These are phyloP conservation scores for Passer montanus DNA, from an alignment of 2,113 vertebrate genomes.

Conservation along the genomic window DNA sequence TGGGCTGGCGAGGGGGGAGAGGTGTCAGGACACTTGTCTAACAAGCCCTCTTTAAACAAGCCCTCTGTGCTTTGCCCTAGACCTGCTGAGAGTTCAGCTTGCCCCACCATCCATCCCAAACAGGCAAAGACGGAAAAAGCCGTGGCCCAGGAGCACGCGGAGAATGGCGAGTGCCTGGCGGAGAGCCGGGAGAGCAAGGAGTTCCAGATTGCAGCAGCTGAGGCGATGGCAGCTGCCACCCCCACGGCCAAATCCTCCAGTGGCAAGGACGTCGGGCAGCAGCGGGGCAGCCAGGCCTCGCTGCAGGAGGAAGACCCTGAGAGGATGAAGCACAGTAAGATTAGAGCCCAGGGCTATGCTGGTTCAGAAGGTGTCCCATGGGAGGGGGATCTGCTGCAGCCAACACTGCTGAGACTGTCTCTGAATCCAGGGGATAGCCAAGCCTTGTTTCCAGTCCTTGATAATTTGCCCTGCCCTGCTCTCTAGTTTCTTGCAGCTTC, in stretches of 20 bases:
- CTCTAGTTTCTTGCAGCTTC: not conserved
- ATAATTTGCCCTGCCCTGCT: not conserved
- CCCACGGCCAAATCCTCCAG: slow-evolving; percentile 51
- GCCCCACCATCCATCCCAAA: slow-evolving; percentile 86
- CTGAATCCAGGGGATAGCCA: not conserved
- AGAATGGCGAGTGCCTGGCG: slow-evolving; percentile 83
- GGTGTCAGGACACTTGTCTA: not conserved
- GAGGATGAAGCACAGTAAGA: slow-evolving; percentile 96
- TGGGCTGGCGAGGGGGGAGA: not conserved
- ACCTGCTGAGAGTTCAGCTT: slow-evolving; percentile 82
- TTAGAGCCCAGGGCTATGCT: not conserved
- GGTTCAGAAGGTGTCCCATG: rapidly evolving
- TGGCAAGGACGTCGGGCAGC: slow-evolving; percentile 73
- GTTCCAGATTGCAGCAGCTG: slow-evolving; percentile 73
- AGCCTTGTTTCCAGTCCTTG: not conserved
- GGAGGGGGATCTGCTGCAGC: not conserved
- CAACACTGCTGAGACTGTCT: rapidly evolving
- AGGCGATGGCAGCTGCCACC: slow-evolving; percentile 31
- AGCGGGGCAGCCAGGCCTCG: slow-evolving; percentile 64
- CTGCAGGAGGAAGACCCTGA: slow-evolving; percentile 89
- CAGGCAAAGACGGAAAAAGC: slow-evolving; percentile 85
- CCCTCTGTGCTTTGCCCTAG: slow-evolving; percentile 76
- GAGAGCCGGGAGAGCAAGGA: slow-evolving; percentile 76
- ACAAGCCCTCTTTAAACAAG: slow-evolving; percentile 55
- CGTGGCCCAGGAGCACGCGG: slow-evolving; percentile 72